Evolutionary conservation across 1,140 invertebrate species (phyloP).

Genomic region (Polypedilum pembai): DNA sequence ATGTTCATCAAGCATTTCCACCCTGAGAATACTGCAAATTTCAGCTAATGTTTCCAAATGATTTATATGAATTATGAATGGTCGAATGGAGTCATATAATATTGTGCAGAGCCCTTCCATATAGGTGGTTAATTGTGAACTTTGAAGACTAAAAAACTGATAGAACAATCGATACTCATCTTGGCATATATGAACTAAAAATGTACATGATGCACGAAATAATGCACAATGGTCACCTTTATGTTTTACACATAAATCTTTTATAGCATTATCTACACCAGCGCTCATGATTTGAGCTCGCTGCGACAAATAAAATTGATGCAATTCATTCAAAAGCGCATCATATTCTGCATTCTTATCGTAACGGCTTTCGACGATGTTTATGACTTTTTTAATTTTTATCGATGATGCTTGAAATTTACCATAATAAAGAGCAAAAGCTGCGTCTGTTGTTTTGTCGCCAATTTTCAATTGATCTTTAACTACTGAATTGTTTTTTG

Average conservation of each 20-base stretch:
- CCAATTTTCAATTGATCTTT: slow-evolving; percentile 44
- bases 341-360: slow-evolving; percentile 67
- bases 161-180: slow-evolving; percentile 85
- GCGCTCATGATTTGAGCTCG: slow-evolving; percentile 50
- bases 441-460: slow-evolving; percentile 46
- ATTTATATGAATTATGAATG: slow-evolving; percentile 93
- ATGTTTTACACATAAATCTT: slow-evolving; percentile 59
- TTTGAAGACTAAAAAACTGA: slow-evolving; percentile 74
- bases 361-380: slow-evolving; percentile 69
- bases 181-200: slow-evolving; percentile 83
- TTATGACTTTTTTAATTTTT: slow-evolving; percentile 71
- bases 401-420: slow-evolving; percentile 85
- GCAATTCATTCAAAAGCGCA: slow-evolving; percentile 69
- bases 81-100: slow-evolving; percentile 89
- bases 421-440: slow-evolving; percentile 86
- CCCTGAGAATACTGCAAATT: slow-evolving; percentile 85
- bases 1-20: slow-evolving; percentile 93
- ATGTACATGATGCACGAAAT: slow-evolving; percentile 77
- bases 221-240: slow-evolving; percentile 81
- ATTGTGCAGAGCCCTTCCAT: slow-evolving; percentile 79
- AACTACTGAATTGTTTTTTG: slow-evolving; percentile 39
- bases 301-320: slow-evolving; percentile 76
- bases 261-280: slow-evolving; percentile 68
- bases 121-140: slow-evolving; percentile 61
- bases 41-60: slow-evolving; percentile 96